Base-by-base conservation (phyloP, 2,113 vertebrate species). In the Petromus typicus region DNA sequence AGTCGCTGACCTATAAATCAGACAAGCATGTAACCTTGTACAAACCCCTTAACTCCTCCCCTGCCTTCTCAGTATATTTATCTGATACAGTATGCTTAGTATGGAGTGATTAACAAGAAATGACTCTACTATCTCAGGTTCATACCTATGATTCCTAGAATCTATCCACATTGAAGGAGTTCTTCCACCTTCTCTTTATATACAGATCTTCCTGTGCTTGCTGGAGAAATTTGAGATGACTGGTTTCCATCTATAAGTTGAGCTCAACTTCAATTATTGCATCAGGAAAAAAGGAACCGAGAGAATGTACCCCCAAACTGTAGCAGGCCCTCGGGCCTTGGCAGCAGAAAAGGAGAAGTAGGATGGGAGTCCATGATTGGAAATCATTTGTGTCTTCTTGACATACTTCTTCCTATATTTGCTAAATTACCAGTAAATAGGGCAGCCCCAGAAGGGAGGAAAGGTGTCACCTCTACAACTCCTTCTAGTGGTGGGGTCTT, bases 401-500 rank as follows among this genome's bases (percentile, higher is more conserved):
- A 18, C 7, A 32, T 25, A 43, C 63, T 61, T 40, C 12, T 73
- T 32, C 54, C 12, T 51, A 16, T 75, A 30, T 22, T 37, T 71
- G 57, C 23, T 91, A 1, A 78, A 54, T 54, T 54, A n/a, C 66
- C 85, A 91, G 51, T 22, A 75, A 81, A 56, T 54, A 32, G 16
- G 11, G 48, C 7, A 34, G 16, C 30, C 90, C 32, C 61, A 32
- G 4, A 78, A 78, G 14, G 37, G 40, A 64, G 32, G 34, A 73
- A 34, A 1, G 22, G 84, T 27, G 67, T 92, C 57, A 96, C 73
- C 37, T 92, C 91, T 84, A 51, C 34, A 82, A 43, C 93, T 94
- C 94, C 96, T 79, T 90, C 97, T 69, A 95, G 94, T 89, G 90
- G 93, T 73, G 32, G 91, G 94, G 93, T 25, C 82, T 63, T 48